A percentile compares a stretch with the other conserved stretches of the same genome.
phyloP scores from a whole-genome alignment of 2,888 invertebrate genomes.

The Polia nebulosa region DNA sequence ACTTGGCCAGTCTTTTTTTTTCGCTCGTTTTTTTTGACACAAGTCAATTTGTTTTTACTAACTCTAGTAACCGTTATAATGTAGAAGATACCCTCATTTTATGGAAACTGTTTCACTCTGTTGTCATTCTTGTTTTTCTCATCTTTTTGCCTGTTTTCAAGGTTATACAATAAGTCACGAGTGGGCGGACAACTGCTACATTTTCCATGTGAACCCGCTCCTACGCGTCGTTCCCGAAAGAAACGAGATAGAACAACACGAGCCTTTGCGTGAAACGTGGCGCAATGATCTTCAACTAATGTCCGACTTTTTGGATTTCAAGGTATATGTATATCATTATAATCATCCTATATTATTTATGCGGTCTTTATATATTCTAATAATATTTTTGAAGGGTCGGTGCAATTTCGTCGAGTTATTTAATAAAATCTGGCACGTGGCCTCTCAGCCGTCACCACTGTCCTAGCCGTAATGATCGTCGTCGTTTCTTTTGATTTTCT shows the following conservation, averaged over 20 bases:
- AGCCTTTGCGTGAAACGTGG: constrained; percentile 89
- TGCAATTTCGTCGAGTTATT: background rate
- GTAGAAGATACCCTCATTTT: background rate
- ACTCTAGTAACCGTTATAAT: background rate
- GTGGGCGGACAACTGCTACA: constrained; percentile 91
- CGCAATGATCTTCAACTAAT: constrained; percentile 91
- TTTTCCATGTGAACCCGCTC: constrained; percentile 91
- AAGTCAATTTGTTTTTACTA: too few relatives aligned
- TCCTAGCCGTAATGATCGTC: background rate
- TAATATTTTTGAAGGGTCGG: background rate
- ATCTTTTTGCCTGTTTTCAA: constrained; percentile 41
- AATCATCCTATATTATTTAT: too few relatives aligned
- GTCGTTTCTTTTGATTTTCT: background rate
- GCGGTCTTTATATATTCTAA: background rate
- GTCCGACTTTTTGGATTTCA: constrained; percentile 92
- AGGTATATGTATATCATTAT: too few relatives aligned
- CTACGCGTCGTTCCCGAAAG: constrained; percentile 79
- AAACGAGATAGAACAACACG: constrained; percentile 82
- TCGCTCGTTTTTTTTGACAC: too few relatives aligned
- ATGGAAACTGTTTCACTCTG: background rate
- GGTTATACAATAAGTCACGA: constrained; percentile 92
- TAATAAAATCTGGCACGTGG: background rate
- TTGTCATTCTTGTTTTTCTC: background rate
- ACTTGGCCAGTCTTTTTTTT: too few relatives aligned
- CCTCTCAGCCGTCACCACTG: background rate